Evolutionary conservation across 2,113 vertebrate species (phyloP).

Genomic region (Neotoma lepida): DNA sequence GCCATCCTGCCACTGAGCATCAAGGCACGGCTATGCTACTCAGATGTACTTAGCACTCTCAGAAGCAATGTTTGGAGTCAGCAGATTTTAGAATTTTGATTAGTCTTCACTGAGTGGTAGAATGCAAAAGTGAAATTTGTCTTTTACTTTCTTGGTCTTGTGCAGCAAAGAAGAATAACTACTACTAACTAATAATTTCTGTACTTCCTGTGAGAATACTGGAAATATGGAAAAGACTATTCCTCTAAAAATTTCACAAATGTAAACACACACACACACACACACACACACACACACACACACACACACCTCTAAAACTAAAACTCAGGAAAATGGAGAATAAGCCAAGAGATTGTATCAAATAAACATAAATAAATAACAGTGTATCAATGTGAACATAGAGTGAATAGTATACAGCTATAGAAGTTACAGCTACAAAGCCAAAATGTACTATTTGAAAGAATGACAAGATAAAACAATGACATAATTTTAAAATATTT

Average conservation of each 20-base stretch:
- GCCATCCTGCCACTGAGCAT: neutral
- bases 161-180: neutral
- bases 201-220: neutral
- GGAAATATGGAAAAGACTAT: neutral
- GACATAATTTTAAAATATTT: neutral
- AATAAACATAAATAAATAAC: neutral
- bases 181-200: neutral
- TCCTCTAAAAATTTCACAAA: neutral
- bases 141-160: neutral
- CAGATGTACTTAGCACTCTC: neutral
- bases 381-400: neutral
- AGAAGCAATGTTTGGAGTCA: neutral
- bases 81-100: slow-evolving; percentile 2
- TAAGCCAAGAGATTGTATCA: neutral
- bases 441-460: neutral
- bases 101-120: neutral
- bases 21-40: neutral
- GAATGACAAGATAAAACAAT: neutral
- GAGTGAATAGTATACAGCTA: neutral
- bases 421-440: neutral
- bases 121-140: neutral
- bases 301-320: neutral
- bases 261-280: neutral
- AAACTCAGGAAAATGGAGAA: neutral
- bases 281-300: neutral